Conservation (phyloP, 1,140 invertebrate species). For the Drosophila persimilis region DNA sequence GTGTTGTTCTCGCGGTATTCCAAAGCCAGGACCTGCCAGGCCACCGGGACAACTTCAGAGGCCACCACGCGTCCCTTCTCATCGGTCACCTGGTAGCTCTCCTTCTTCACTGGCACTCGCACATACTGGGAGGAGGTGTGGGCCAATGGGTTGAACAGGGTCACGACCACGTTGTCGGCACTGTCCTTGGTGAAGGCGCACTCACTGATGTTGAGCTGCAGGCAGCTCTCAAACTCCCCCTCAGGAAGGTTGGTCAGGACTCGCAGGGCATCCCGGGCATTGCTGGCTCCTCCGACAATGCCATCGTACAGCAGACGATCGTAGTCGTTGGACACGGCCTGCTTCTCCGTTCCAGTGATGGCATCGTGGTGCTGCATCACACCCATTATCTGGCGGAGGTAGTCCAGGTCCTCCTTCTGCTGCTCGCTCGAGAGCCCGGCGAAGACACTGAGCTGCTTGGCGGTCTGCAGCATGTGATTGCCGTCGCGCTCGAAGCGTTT, state of each 20-base stretch:
- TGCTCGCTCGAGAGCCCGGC: conserved; percentile 45
- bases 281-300: conserved; percentile 51
- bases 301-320: conserved; percentile 77
- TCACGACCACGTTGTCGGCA: conserved; percentile 87
- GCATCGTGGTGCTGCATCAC: conserved; percentile 97
- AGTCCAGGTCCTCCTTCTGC: conserved; percentile 71
- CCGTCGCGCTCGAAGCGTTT: conserved; percentile 91
- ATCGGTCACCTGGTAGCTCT: conserved; percentile 87
- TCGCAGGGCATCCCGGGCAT: conserved; percentile 62
- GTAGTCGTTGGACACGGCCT: conserved; percentile 95
- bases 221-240: conserved; percentile 85
- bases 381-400: conserved; percentile 86
- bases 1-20: conserved; percentile 87
- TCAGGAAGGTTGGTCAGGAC: conserved; percentile 83
- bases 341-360: conserved; percentile 94
- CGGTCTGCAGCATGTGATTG: conserved; percentile 91
- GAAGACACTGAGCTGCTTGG: conserved; percentile 85
- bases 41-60: conserved; percentile 87
- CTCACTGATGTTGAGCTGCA: conserved; percentile 87
- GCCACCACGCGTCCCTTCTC: conserved; percentile 72
- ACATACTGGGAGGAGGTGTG: conserved; percentile 86
- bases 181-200: conserved; percentile 83
- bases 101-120: conserved; percentile 88
- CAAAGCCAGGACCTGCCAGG: conserved; percentile 85
- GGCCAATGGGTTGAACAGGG: conserved; percentile 93